Evolutionary conservation across 2,888 invertebrate species (phyloP).

Genomic region (Parnassius glacialis): DNA sequence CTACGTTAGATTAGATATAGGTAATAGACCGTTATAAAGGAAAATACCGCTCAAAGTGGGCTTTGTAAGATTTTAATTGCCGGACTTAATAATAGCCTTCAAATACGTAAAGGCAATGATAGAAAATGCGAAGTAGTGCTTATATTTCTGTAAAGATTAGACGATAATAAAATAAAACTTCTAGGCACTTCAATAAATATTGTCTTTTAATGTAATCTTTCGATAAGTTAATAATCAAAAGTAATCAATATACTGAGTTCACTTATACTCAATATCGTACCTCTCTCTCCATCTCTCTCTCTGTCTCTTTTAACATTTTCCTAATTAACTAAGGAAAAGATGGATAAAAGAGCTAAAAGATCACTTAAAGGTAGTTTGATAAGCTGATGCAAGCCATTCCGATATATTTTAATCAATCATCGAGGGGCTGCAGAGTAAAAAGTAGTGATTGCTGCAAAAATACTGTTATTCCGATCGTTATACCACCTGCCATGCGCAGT

Average conservation of each 20-base stretch:
- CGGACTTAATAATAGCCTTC: constrained; percentile 23
- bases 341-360: too few species aligned
- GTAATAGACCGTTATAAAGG: constrained; percentile 19
- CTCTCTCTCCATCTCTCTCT: too few species aligned
- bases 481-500: too few species aligned
- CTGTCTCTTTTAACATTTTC: too few species aligned
- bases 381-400: too few species aligned
- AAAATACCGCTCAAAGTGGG: constrained; percentile 3
- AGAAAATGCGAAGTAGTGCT: not conserved
- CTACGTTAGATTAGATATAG: constrained; percentile 19
- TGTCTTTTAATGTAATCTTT: constrained; percentile 15
- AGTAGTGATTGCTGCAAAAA: too few species aligned
- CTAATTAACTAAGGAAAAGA: too few species aligned
- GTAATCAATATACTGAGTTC: constrained; percentile 3
- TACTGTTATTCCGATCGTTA: too few species aligned
- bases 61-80: constrained; percentile 16
- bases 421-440: too few species aligned
- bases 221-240: constrained; percentile 8
- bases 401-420: too few species aligned
- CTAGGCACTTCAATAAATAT: constrained; percentile 8
- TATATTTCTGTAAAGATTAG: not conserved
- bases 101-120: constrained; percentile 9
- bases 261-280: constrained; percentile 15
- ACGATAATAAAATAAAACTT: constrained; percentile 9
- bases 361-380: too few species aligned